Conservation (phyloP, 2,113 vertebrate genomes). For the Acrocephalus kingi region DNA sequence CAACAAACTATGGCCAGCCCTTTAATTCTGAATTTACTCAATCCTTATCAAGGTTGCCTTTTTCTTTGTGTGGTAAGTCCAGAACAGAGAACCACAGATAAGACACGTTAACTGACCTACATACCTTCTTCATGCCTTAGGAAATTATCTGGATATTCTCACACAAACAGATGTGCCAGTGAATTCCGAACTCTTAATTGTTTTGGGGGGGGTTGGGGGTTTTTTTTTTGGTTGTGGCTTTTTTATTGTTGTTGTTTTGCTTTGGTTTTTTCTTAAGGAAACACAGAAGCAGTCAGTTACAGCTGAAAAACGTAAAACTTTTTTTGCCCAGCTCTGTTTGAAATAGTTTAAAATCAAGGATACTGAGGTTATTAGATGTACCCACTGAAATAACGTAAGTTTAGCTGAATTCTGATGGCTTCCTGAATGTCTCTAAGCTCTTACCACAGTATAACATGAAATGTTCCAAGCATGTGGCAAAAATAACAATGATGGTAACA, state of each 20-base stretch:
- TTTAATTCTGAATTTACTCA: not conserved
- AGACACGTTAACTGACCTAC: not conserved
- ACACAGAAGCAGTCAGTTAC: not conserved
- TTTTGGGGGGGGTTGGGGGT: accelerated
- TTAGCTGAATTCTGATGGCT: not conserved
- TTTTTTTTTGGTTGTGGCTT: not conserved
- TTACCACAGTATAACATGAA: not conserved
- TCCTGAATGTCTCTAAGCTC: not conserved
- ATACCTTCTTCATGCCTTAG: not conserved
- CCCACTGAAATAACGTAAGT: not conserved
- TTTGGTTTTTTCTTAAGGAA: not conserved
- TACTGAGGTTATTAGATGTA: not conserved
- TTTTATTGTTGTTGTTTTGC: too few relatives aligned
- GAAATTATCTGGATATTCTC: not conserved
- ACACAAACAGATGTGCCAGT: not conserved
- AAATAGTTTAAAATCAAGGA: not conserved
- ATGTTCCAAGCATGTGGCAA: not conserved
- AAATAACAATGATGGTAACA: not conserved
- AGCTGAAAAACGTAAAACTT: not conserved
- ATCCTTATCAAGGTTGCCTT: not conserved
- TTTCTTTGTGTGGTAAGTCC: not conserved
- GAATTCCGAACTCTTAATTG: not conserved
- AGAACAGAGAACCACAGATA: not conserved
- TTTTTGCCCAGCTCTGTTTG: not conserved
- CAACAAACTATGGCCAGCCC: not conserved